Conservation (phyloP, 2,113 vertebrate genomes). For the Phaethon lepturus region DNA sequence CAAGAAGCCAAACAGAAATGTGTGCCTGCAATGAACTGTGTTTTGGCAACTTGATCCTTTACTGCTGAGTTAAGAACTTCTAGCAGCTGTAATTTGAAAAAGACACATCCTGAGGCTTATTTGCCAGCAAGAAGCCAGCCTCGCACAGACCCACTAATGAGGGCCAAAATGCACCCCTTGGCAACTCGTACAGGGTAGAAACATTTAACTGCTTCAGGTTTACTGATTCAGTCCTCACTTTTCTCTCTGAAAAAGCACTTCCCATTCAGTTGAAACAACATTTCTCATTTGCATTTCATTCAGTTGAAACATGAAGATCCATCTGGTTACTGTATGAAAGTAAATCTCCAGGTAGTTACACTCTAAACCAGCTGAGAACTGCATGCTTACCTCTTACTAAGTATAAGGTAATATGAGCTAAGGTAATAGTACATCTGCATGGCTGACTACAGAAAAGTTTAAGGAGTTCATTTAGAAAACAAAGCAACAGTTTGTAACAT, state of each 20-base stretch:
- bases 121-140: neutral
- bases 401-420: neutral
- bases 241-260: constrained; percentile 32
- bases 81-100: neutral
- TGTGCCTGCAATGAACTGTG: neutral
- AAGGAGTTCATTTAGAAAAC: neutral
- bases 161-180: neutral
- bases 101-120: neutral
- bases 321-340: constrained; percentile 72
- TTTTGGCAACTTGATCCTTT: constrained; percentile 1
- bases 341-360: constrained; percentile 78
- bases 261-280: constrained; percentile 7
- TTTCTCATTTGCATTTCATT: neutral
- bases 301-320: constrained; percentile 58
- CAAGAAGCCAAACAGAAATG: neutral
- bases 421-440: neutral
- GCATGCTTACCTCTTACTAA: neutral
- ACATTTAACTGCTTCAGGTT: neutral
- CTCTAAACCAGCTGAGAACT: constrained; percentile 66
- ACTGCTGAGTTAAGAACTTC: constrained; percentile 16
- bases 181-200: neutral
- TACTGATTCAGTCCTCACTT: neutral
- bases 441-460: neutral
- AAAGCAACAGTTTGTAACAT: neutral
- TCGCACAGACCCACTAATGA: neutral